These are phyloP conservation scores for Colostygia pectinataria DNA, from an alignment of 2,888 invertebrate species.

Conservation along the genomic window DNA sequence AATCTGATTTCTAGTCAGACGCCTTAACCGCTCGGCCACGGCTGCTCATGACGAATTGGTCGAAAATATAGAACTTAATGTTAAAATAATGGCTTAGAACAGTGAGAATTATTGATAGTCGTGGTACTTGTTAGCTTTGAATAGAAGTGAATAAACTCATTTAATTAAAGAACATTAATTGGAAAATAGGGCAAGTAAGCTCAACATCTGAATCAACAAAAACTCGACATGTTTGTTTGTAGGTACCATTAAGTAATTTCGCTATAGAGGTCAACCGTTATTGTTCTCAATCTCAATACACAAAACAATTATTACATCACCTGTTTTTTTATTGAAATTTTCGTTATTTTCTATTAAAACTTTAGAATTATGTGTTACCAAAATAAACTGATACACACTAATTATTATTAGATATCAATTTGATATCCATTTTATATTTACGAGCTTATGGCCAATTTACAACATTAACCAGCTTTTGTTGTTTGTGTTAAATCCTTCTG, in stretches of 20 bases:
- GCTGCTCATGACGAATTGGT: conserved; percentile 71
- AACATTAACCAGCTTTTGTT: too few relatives aligned
- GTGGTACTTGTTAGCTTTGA: too few relatives aligned
- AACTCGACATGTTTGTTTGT: conserved; percentile 9
- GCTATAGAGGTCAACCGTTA: conserved; percentile 44
- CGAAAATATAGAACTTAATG: conserved; percentile 39
- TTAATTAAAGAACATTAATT: conserved; percentile 15
- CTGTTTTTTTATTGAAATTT: too few relatives aligned
- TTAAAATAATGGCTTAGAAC: too few relatives aligned
- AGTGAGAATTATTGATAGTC: too few relatives aligned
- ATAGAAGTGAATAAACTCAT: conserved; percentile 17
- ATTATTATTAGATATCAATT: too few relatives aligned
- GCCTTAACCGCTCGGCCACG: conserved; percentile 95
- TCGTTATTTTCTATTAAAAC: too few relatives aligned
- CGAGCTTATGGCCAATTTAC: too few relatives aligned
- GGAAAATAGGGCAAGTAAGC: conserved; percentile 22
- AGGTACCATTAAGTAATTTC: conserved; percentile 20
- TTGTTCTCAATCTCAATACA: conserved; percentile 30
- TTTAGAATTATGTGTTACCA: too few relatives aligned
- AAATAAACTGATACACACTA: too few relatives aligned
- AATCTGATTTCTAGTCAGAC: conserved; percentile 95
- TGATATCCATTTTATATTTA: too few relatives aligned
- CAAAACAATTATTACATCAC: background rate
- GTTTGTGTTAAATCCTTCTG: too few relatives aligned
- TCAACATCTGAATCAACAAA: conserved; percentile 29